These are phyloP conservation scores for Priocnemis perturbator DNA, from an alignment of 2,888 invertebrate genomes.

Conservation along the genomic window DNA sequence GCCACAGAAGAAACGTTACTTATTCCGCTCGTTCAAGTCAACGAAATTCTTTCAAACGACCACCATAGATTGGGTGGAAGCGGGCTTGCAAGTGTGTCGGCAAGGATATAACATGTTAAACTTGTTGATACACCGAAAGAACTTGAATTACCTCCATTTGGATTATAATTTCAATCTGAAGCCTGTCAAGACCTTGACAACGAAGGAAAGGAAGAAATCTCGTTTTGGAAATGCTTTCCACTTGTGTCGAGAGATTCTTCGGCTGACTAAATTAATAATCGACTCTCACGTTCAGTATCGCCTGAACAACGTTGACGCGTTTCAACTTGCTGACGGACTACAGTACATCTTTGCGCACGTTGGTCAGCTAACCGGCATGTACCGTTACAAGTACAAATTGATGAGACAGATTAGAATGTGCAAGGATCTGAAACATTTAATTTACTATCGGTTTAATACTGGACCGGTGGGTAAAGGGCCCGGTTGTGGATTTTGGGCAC, in stretches of 20 bases:
- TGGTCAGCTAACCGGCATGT: conserved; percentile 99
- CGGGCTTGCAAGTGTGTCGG: conserved; percentile 97
- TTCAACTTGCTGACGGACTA: conserved; percentile 97
- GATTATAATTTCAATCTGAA: conserved; percentile 99
- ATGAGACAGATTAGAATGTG: conserved; percentile 99
- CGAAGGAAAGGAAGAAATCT: conserved; percentile 99
- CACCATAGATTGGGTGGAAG: conserved; percentile 99
- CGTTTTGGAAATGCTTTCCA: conserved; percentile 99
- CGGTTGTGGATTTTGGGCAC: conserved; percentile 99
- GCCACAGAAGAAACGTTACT: conserved; percentile 97
- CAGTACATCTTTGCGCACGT: conserved; percentile 99
- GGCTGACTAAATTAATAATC: conserved; percentile 98
- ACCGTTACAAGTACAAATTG: conserved; percentile 98
- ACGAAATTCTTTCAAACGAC: conserved; percentile 99
- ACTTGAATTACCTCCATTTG: conserved; percentile 98
- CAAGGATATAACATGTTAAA: conserved; percentile 99
- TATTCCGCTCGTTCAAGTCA: conserved; percentile 99
- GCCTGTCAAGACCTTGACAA: conserved; percentile 99
- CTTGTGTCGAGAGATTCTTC: conserved; percentile 97
- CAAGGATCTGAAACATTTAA: conserved; percentile 99
- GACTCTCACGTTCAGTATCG: conserved; percentile 99
- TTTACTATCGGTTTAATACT: conserved; percentile 99
- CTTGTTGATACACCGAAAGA: conserved; percentile 98
- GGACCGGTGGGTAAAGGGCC: conserved; percentile 99
- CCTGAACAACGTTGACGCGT: conserved; percentile 99